phyloP scores from a whole-genome alignment of 2,888 invertebrate genomes.

The Caenorhabditis becei region DNA sequence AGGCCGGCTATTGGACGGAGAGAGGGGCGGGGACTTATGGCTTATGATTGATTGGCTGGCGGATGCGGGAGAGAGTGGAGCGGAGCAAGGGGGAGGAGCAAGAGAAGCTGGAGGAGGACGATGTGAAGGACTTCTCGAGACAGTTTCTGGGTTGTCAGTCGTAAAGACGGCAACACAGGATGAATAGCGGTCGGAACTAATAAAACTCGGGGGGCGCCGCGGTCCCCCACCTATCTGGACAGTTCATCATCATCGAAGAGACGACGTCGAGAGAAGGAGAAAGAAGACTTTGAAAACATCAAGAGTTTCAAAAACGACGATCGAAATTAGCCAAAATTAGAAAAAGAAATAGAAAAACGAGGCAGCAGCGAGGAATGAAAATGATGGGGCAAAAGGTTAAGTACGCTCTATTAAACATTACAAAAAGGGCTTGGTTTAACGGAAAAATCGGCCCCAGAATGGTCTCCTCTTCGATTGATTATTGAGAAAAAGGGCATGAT shows the following conservation, averaged over 20 bases:
- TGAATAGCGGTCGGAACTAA: background rate
- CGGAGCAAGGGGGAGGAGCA: conserved; percentile 2
- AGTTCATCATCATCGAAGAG: conserved; percentile 18
- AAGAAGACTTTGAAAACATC: conserved; percentile 16
- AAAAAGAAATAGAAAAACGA: too few relatives aligned
- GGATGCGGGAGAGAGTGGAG: conserved; percentile 6
- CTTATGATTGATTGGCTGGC: conserved; percentile 39
- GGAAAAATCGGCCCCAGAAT: conserved; percentile 1
- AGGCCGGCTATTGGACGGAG: conserved; percentile 5
- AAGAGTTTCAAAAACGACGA: conserved; percentile 30
- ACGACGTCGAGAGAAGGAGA: conserved; percentile 1
- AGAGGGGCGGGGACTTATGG: conserved; percentile 30
- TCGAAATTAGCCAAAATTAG: conserved; percentile 54
- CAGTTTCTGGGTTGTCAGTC: background rate
- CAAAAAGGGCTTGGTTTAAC: conserved; percentile 31
- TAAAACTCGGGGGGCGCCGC: conserved; percentile 3
- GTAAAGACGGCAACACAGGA: conserved; percentile 27
- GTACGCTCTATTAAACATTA: conserved; percentile 65
- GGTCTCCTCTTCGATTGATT: conserved; percentile 15
- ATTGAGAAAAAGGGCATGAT: conserved; percentile 58
- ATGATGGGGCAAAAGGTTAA: conserved; percentile 47
- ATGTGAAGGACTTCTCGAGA: background rate
- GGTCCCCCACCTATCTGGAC: background rate
- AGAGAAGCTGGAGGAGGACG: background rate
- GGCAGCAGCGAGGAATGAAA: conserved; percentile 4